Percentiles rank a stretch among this genome's conserved stretches.
Evolutionary conservation across 2,113 vertebrate genomes (phyloP).

Genomic region (Atlantisia rogersi): DNA sequence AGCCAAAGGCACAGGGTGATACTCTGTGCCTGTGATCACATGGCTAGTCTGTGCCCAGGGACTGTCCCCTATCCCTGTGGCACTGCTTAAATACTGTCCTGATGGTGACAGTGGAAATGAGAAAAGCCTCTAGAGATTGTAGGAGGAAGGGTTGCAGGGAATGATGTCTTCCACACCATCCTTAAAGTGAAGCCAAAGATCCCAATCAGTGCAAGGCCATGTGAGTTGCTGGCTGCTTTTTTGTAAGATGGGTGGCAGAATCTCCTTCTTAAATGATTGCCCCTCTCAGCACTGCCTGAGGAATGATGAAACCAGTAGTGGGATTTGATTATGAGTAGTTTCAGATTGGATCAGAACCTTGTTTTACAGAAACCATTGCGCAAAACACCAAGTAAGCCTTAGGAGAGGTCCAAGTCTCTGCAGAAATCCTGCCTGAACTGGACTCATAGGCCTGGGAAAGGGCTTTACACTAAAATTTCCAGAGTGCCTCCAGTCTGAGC

Average conservation of each 20-base stretch:
- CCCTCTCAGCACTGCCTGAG: not conserved
- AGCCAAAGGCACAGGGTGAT: slow-evolving; percentile 13
- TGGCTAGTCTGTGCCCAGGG: not conserved
- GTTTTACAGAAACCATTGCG: not conserved
- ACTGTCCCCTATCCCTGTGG: not conserved
- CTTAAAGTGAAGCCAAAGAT: not conserved
- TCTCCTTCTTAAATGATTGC: not conserved
- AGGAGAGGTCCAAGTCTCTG: not conserved
- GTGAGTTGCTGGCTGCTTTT: not conserved
- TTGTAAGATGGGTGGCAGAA: not conserved
- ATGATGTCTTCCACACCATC: not conserved
- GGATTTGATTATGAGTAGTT: not conserved
- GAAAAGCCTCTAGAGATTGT: not conserved
- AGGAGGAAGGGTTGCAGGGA: not conserved
- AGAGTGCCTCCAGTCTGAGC: not conserved
- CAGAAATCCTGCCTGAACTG: not conserved
- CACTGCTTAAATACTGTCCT: not conserved
- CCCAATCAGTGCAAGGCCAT: not conserved
- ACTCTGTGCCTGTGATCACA: not conserved
- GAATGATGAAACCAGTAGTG: not conserved
- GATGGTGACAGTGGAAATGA: not conserved
- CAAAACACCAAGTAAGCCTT: not conserved
- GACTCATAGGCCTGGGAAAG: not conserved
- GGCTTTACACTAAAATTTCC: not conserved
- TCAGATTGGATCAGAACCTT: not conserved